Evolutionary conservation across 1,140 invertebrate genomes (phyloP).

Genomic region (Heterodera schachtii): DNA sequence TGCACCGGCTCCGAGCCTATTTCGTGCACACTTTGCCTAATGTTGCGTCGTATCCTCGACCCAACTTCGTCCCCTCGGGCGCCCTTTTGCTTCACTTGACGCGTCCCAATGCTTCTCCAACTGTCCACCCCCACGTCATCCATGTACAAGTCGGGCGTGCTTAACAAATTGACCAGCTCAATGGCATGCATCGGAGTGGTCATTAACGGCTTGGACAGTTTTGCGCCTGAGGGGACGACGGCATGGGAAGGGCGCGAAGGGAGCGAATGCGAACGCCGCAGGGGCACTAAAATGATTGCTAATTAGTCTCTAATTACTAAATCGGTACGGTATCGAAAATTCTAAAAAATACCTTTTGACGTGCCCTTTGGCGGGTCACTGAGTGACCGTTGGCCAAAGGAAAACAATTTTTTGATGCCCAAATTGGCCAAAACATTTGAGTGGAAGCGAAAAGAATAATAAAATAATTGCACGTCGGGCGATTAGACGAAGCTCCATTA

Average conservation of each 20-base stretch:
- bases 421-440: background rate
- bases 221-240: too few species aligned
- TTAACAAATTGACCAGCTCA: background rate
- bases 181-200: background rate
- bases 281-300: background rate
- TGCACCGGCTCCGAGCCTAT: background rate
- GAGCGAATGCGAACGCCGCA: background rate
- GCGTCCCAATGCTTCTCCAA: background rate
- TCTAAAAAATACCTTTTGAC: background rate
- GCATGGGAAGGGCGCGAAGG: too few species aligned
- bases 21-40: background rate
- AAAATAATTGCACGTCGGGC: background rate
- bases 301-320: too few species aligned
- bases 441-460: background rate
- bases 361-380: background rate
- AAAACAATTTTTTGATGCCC: background rate
- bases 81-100: background rate
- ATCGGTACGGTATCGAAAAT: background rate
- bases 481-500: background rate
- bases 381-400: background rate
- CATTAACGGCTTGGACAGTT: background rate
- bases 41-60: background rate
- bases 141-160: background rate
- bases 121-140: background rate
- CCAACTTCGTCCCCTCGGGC: background rate